Percentiles rank a stretch among this genome's conserved stretches.
These are phyloP conservation scores for Aramus guarauna DNA, from an alignment of 2,113 vertebrate genomes.

Conservation along the genomic window DNA sequence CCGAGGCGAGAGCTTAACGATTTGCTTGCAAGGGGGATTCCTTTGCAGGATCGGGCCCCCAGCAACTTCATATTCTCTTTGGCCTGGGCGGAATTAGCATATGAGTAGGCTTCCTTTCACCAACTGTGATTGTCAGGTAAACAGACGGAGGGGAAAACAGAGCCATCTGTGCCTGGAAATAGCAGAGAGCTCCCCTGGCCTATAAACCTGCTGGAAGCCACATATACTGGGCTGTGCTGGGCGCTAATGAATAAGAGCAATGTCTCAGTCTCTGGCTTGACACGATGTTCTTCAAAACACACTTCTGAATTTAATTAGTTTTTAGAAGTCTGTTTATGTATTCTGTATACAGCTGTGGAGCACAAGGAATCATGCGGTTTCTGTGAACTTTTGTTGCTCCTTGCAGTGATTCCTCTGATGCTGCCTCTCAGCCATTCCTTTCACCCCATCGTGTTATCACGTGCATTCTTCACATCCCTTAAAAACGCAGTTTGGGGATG, in stretches of 20 bases:
- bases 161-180: not conserved
- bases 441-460: not conserved
- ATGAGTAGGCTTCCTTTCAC: not conserved
- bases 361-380: not conserved
- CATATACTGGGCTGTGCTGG: not conserved
- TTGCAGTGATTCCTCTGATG: not conserved
- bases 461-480: not conserved
- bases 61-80: not conserved
- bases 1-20: accelerated
- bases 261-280: not conserved
- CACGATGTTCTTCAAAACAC: not conserved
- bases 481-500: not conserved
- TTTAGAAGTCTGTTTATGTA: not conserved
- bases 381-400: slow-evolving; percentile 21
- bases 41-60: not conserved
- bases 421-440: not conserved
- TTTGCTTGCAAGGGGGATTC: not conserved
- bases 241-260: not conserved
- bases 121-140: not conserved
- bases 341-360: slow-evolving; percentile 13
- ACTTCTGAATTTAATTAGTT: slow-evolving; percentile 33
- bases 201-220: not conserved
- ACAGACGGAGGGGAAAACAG: not conserved
- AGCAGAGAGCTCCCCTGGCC: not conserved
- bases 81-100: not conserved